Evolutionary conservation across 2,797 vertebrate genomes (phyloP), one percentile per base, ranked within the genome.

Genomic region (Carduelis carduelis): DNA sequence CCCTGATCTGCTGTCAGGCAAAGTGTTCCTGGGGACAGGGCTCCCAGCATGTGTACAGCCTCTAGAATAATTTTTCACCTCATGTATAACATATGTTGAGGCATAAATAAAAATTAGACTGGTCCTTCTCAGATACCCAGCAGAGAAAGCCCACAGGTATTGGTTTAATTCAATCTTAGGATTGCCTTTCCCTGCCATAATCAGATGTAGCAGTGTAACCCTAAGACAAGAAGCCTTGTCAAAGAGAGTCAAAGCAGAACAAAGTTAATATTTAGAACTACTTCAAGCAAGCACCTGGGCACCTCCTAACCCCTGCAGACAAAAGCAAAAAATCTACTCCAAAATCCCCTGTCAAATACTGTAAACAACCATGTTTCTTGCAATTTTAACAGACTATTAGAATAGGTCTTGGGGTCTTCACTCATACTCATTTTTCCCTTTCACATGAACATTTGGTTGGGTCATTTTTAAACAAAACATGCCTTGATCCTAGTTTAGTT

Each of bases 261-360:
- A 50, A 46, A 80, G 71, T 91, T 91, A 96, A 56, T 96, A 93
- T 81, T 93, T 91, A 66, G 52, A 93, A 81, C 64, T 50, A 85
- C 66, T 47, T 93, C 76, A 76, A 68, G 56, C 1, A 0, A 91
- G 8, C 2, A 11, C 39, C 79, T 79, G 56, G 94, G 59, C 61
- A 71, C 80, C 90, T 96, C 82, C 61, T 89, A 86, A 32, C 41
- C 50, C 64, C 77, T 81, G 79, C 65, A 79, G 65, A 94, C 50
- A 79, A 91, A 80, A 93, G 60, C 15, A 91, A 88, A 96, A 78
- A 39, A 80, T 86, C 78, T 72, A 34, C 74, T 71, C 77, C 66
- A 84, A 93, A 95, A 90, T 89, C 8, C 22, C 16, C 37, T 83
- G 46, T 87, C 83, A 93, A 91, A 63, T 81, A 63, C 52, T 79